Evolutionary conservation across 2,797 vertebrate species (phyloP), one percentile per base, ranked within the genome.

Genomic region (Tinamus major): DNA sequence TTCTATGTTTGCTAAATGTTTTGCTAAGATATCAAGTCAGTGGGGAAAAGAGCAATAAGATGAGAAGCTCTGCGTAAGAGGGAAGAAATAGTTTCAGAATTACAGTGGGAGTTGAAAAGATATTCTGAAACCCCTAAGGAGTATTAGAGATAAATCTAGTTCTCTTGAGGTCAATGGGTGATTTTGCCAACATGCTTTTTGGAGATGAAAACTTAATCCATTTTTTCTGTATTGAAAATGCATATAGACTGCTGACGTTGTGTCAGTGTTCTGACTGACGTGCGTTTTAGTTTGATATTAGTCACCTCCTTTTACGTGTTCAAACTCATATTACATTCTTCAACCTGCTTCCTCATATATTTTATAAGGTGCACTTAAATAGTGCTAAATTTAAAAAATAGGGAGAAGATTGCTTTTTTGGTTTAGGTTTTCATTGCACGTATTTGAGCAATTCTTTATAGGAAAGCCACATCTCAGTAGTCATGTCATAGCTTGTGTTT

Each of bases 51-150:
- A 87, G 59, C 21, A 63, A 23, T 46, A 31, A 21, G 31, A 81
- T 56, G 51, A 67, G 46, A 63, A 91, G 26, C 62, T 27, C 33
- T 35, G 8, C 35, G 8, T 58, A 41, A 87, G 65, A 55, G 59
- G 59, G 26, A 68, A 78, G 61, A 71, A 89, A 18, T 51, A 11
- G 12, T 85, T 86, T 89, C 55, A 84, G 79, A 89, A 63, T 95
- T 87, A 56, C 11, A 63, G 49, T 10, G 24, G 0, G 0, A 56
- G 55, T 65, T 5, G 0, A n/a, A 56, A 83, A 71, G 33, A 42
- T 44, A 20, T 0, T 2, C 15, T 62, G 70, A 65, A 92, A 69
- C 8, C 13, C 14, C 16, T 64, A 11, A 19, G 35, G 42, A 33
- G 16, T 37, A 9, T 10, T 69, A 20, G 26, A 62, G 29, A 85